Evolutionary conservation across 2,888 invertebrate species (phyloP), one percentile per base, ranked within the genome.

Genomic region (Lagria hirta): DNA sequence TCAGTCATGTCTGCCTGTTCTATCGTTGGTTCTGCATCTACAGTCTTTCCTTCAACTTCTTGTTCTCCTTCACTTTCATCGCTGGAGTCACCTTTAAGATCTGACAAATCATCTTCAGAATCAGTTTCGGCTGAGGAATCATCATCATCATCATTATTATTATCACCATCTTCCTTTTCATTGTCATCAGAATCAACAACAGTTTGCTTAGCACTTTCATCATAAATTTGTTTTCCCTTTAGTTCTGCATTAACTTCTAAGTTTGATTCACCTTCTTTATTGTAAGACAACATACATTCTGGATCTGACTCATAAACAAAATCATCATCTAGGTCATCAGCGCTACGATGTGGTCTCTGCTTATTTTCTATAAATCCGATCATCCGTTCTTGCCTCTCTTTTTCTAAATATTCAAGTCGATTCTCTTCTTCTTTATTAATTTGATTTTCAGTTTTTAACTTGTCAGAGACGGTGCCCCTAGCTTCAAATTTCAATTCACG

Each of bases 301-400:
- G 65, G 56, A 42, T 79, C 80, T 10, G 76, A 73, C 34, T 82
- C 81, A 47, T 81, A 67, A 21, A 79, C 78, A 60, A 86, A 86
- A 66, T 86, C 86, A 70, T 91, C 91, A 57, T 92, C 91, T 41
- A 94, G 76, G 68, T 90, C 92, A 73, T 94, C 94, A 0, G 91
- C 93, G 46, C 78, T 85, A 70, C 81, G 75, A 65, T 92, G 89
- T 2, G 63, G 60, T 4, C 58, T 54, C 4, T 57, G 42, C 21
- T 69, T 62, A 26, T 35, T 24, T 21, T 35, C 30, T 43, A 73
- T 58, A 3, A 76, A 59, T 4, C 84, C 86, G 49, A 78, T 75
- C 94, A 95, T 96, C 60, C 96, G 78, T 42, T 78, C 73, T 26
- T 86, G 64, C 43, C 92, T 76, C 54, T 91, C 89, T 47, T 75